Evolutionary conservation across 2,113 vertebrate genomes (phyloP), one percentile per base, ranked within the genome.

Genomic region (Isichthys henryi): DNA sequence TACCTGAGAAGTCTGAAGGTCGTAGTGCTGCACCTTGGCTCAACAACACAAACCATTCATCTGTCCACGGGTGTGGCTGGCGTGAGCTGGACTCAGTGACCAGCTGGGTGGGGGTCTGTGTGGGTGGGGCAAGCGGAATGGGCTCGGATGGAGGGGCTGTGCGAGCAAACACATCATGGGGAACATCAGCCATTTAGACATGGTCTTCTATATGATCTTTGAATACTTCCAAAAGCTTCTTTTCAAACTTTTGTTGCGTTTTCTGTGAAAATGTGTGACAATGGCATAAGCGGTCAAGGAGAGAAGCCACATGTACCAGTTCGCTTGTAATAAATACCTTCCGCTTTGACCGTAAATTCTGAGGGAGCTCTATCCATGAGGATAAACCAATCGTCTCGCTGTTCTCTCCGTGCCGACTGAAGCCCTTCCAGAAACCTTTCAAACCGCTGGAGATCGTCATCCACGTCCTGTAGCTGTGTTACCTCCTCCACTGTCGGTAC

Each of bases 311-410:
- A 1, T 53, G 15, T 35, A 53, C 46, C 23, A 52, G 5, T 39
- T 53, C 6, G 15, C 85, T 46, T 84, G 45, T 56, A 7, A 13
- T 50, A 35, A 49, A 89, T 82, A 89, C 74, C 70, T 89, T 50
- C 56, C 35, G 1, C 21, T 83, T 52, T 27, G 74, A 82, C n/a
- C 82, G 5, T 21, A 62, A 89, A 62, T n/a, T 49, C 53, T 85
- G 88, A 89, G 77, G 88, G 82, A 7, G 77, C 11, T 9, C 50
- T 39, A 43, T 89, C 88, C 49, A 91, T 77, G 17, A 92, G 77
- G 49, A 88, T n/a, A 84, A 89, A 90, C 92, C 92, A 92, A 83
- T 91, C 90, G 23, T 92, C 91, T 7, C 43, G 52, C 5, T 85
- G 5, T 11, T 1, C 31, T 58, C 9, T 43, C 85, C 35, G 49